Conservation (phyloP, 2,888 invertebrate genomes). For the Drosophila percnosoma region DNA sequence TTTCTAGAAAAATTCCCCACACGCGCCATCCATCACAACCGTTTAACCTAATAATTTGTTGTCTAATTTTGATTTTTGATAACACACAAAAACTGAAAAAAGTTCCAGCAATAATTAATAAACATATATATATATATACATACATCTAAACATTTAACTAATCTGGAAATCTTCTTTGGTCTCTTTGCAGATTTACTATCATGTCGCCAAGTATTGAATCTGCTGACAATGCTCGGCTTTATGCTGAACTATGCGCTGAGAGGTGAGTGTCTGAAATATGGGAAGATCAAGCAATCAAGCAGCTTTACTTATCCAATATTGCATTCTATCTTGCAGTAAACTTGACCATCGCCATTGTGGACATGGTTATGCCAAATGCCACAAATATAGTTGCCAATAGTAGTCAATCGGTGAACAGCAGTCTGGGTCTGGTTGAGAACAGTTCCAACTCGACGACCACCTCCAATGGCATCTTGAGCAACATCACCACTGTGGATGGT, state of each 20-base stretch:
- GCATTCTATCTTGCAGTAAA: slow-evolving; percentile 86
- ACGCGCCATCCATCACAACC: slow-evolving; percentile 3
- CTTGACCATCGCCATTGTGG: slow-evolving; percentile 93
- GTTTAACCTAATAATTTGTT: slow-evolving; percentile 15
- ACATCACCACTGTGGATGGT: slow-evolving; percentile 34
- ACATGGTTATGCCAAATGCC: slow-evolving; percentile 87
- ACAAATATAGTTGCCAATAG: slow-evolving; percentile 24
- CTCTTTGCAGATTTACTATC: slow-evolving; percentile 88
- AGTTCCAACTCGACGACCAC: neutral
- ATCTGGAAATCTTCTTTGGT: neutral
- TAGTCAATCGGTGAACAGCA: slow-evolving; percentile 22
- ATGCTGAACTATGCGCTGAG: slow-evolving; percentile 96
- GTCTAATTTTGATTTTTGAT: slow-evolving; percentile 23
- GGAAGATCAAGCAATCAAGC: neutral
- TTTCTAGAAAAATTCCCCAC: slow-evolving; percentile 47
- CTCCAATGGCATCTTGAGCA: slow-evolving; percentile 23
- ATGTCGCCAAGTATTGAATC: slow-evolving; percentile 92
- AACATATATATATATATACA: neutral
- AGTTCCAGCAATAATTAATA: neutral
- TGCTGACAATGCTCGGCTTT: slow-evolving; percentile 94
- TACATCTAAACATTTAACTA: neutral
- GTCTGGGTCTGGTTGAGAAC: neutral
- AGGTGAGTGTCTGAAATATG: slow-evolving; percentile 18
- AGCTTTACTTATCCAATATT: neutral
- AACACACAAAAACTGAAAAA: too few relatives aligned